Evolutionary conservation across 2,888 invertebrate genomes (phyloP), one percentile per base, ranked within the genome.

Genomic region (Candidula unifasciata): DNA sequence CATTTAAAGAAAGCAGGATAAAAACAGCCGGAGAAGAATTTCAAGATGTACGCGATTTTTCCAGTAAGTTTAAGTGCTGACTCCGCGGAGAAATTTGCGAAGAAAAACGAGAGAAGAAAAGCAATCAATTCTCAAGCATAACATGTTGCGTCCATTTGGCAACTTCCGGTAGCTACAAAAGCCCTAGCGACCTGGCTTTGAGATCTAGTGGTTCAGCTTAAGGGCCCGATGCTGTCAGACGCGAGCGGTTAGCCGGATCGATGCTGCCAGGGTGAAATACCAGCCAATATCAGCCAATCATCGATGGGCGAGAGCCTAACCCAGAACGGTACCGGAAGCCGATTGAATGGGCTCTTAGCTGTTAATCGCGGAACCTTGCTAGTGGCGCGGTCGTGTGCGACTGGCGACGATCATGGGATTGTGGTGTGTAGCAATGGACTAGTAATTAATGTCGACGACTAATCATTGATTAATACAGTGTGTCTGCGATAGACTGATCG

Each of bases 111-210:
- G 16, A 16, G 16, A 24, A 33, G n/a, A 37, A 21, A 35, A 35
- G 35, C 37, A 37, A 35, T 35, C n/a, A 21, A 33, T 37, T 74
- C 74, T n/a, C 74, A 44, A 33, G 35, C 74, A 37, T 37, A n/a
- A 74, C 74, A 74, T 74, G 74, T 74, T 74, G 74, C 74, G 24
- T 74, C 74, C 74, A 74, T 74, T 74, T 74, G 74, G 37, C 44
- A 18, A n/a, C 74, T 74, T 74, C 74, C 74, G 35, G 74, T n/a
- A 33, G n/a, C 16, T 18, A 21, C 37, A 74, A 74, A 37, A 21
- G 44, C n/a, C 24, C 13, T 37, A 13, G 44, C 35, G 44, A 21
- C 18, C 37, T 8, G n/a, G 24, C n/a, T 44, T 74, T 37, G 35
- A 44, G 13, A 13, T 3, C 74, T 13, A 18, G 35, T 27, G 21